These are phyloP conservation scores for Anoplolepis gracilipes DNA, from an alignment of 1,140 invertebrate species.

Conservation along the genomic window DNA sequence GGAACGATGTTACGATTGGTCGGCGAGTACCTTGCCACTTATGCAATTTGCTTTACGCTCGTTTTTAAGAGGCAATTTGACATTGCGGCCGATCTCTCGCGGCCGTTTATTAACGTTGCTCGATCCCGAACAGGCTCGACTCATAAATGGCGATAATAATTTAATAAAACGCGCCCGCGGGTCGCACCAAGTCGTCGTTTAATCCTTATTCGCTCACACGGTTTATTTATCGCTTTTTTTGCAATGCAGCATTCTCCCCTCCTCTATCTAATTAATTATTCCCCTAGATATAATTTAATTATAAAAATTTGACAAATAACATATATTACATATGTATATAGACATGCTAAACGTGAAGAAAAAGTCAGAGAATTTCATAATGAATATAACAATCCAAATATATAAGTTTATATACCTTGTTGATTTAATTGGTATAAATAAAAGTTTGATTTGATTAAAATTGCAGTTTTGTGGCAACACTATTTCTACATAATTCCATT, in stretches of 20 bases:
- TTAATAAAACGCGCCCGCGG: slow-evolving; percentile 25
- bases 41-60: slow-evolving; percentile 70
- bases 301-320: slow-evolving; percentile 21
- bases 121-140: background rate
- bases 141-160: slow-evolving; percentile 39
- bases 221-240: background rate
- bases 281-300: slow-evolving; percentile 22
- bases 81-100: slow-evolving; percentile 33
- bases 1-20: slow-evolving; percentile 22
- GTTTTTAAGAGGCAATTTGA: slow-evolving; percentile 58
- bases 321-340: background rate
- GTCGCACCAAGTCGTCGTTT: slow-evolving; percentile 19
- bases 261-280: background rate
- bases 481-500: background rate
- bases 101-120: slow-evolving; percentile 4
- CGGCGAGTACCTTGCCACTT: slow-evolving; percentile 35
- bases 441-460: background rate
- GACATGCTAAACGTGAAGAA: background rate
- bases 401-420: background rate
- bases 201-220: background rate
- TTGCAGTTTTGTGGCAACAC: background rate
- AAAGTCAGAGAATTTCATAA: background rate
- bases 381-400: background rate
- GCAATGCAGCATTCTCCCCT: background rate
- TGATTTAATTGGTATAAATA: background rate